Evolutionary conservation across 2,888 invertebrate genomes (phyloP), one percentile per base, ranked within the genome.

Genomic region (Leptothorax acervorum): DNA sequence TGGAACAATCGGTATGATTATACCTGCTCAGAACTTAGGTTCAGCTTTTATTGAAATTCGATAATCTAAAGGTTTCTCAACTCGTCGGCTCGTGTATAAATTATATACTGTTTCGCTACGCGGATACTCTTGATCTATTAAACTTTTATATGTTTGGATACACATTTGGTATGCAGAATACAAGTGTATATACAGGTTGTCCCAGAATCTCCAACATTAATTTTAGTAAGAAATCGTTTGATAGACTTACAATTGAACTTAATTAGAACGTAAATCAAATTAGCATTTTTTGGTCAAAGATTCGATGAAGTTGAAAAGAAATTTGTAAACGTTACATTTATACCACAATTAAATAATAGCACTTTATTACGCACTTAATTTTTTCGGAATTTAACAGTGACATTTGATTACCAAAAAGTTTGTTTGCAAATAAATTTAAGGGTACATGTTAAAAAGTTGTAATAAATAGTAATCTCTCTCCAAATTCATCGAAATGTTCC

Each of bases 171-270:
- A 39, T 23, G 35, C 35, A 63, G n/a, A 63, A 42, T 35, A 60
- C 18, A 60, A 8, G 18, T 63, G 9, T 35, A 84, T 85, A 12
- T 31, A 18, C 6, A 66, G 9, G 12, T 4, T 60, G 23, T 57
- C 23, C 5, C n/a, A 66, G 12, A 65, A 65, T n/a, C n/a, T 15
- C 18, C 45, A 65, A 76, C 5, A 15, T 53, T 45, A 70, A 70
- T 15, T 55, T 79, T 57, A 45, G 3, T 31, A 9, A 74, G 18
- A 31, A 0, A 57, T 35, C 45, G 9, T 55, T 48, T 23, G 6
- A 70, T 35, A 57, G 6, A 45, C 2, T 12, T 51, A 28, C 2
- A 42, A 57, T 3, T 18, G 9, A 35, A 35, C 42, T 23, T 23
- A 48, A 62, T 23, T 42, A 23, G 8, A 23, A 55, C 18, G 3